Percentiles rank a stretch among this genome's conserved stretches.
phyloP scores from a whole-genome alignment of 2,113 vertebrate species.

The Mus musculus region GRCm39 chr13:73616001-73616500 shows the following conservation, averaged over 20 bases:
- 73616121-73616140: neutral
- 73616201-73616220: neutral
- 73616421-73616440: neutral
- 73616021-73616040: neutral
- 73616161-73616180: neutral
- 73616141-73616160: neutral
- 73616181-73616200: neutral
- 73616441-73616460: neutral
- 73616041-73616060: neutral
- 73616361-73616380: neutral
- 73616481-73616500: no score
- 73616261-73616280: neutral
- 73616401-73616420: neutral
- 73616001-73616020: neutral
- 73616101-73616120: neutral
- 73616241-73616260: neutral
- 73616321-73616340: neutral
- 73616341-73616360: neutral
- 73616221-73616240: neutral
- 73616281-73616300: neutral
- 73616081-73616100: neutral
- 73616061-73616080: neutral
- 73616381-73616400: neutral
- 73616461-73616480: neutral
- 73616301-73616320: neutral